A percentile compares a stretch with the other conserved stretches of the same genome.
These are phyloP conservation scores for Glaucidium brasilianum DNA, from an alignment of 2,113 vertebrate genomes.

Conservation along the genomic window DNA sequence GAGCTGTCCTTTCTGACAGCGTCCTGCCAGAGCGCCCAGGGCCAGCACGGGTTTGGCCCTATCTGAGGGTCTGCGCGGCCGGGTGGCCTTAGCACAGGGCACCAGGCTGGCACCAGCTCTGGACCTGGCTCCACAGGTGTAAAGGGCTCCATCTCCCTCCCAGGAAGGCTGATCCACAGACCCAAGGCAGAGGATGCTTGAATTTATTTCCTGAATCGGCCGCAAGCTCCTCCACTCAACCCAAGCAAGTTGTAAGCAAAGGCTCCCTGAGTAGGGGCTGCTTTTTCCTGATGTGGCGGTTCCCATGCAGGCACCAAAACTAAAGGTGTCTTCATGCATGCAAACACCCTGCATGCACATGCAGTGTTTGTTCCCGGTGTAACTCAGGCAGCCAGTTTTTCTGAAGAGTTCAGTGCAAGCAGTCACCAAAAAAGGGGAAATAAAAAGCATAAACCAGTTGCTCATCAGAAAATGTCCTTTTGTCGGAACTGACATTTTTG, in stretches of 20 bases:
- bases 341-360: not conserved
- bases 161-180: not conserved
- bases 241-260: not conserved
- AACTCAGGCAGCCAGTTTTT: not conserved
- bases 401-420: not conserved
- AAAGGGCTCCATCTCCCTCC: not conserved
- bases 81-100: not conserved
- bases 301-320: not conserved
- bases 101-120: not conserved
- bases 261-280: not conserved
- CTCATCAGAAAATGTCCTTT: constrained; percentile 42
- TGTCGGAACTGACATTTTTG: constrained; percentile 52
- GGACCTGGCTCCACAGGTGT: not conserved
- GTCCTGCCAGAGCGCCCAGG: not conserved
- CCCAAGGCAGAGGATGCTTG: not conserved
- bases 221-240: not conserved
- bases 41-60: not conserved
- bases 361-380: not conserved
- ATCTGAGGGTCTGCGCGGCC: not conserved
- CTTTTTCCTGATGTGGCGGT: accelerated
- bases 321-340: not conserved
- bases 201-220: not conserved
- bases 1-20: constrained; percentile 6
- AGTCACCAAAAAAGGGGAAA: not conserved
- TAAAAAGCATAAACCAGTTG: not conserved